These are phyloP conservation scores for Xylocampa areola DNA, from an alignment of 2,888 invertebrate genomes.

Conservation along the genomic window DNA sequence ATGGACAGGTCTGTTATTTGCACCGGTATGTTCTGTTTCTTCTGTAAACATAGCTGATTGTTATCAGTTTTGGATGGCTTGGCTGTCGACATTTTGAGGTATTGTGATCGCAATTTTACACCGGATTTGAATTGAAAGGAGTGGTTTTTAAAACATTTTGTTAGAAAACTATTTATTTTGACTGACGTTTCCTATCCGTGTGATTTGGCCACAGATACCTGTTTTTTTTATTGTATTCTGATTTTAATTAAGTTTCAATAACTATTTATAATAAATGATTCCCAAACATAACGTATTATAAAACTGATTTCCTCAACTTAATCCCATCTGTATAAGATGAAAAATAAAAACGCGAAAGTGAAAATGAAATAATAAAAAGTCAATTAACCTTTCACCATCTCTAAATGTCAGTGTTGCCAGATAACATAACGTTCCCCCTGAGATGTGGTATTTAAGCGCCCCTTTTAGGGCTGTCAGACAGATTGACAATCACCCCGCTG, in stretches of 20 bases:
- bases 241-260: too few species aligned
- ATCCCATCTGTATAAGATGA: constrained; percentile 24
- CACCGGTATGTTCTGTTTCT: constrained; percentile 62
- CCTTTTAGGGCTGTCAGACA: constrained; percentile 65
- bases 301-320: background rate
- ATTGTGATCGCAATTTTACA: background rate
- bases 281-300: too few species aligned
- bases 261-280: too few species aligned
- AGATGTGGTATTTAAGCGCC: constrained; percentile 86
- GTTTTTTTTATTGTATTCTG: too few species aligned
- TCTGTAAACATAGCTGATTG: constrained; percentile 44
- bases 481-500: constrained; percentile 81
- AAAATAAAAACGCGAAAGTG: constrained; percentile 21
- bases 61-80: background rate
- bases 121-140: background rate
- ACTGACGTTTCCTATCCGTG: background rate
- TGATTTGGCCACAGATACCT: too few species aligned
- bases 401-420: constrained; percentile 75
- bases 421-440: constrained; percentile 80
- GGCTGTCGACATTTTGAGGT: constrained; percentile 15
- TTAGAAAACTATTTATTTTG: too few species aligned
- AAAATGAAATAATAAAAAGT: constrained; percentile 53
- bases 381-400: constrained; percentile 68
- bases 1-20: constrained; percentile 62
- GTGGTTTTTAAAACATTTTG: constrained; percentile 1